These are phyloP conservation scores for Sebastes dallii DNA, from an alignment of 2,797 vertebrate genomes.

Conservation along the genomic window DNA sequence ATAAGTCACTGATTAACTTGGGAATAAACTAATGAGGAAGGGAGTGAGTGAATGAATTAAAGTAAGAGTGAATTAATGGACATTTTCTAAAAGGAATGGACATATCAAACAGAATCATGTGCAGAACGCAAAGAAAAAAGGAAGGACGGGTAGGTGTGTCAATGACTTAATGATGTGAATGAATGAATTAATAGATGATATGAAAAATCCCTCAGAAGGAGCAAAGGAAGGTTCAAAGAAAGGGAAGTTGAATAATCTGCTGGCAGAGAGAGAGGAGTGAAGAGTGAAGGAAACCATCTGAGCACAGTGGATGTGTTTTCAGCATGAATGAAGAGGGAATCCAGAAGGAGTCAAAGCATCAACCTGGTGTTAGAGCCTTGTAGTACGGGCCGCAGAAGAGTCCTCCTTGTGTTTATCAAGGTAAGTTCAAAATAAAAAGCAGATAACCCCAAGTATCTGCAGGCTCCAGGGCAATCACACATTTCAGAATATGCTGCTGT, in stretches of 20 bases:
- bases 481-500: conserved; percentile 78
- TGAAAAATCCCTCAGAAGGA: not conserved
- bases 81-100: not conserved
- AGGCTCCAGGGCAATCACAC: conserved; percentile 54
- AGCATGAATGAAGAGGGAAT: not conserved
- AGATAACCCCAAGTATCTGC: conserved; percentile 22
- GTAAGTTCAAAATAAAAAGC: conserved; percentile 52
- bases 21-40: not conserved
- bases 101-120: not conserved
- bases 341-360: not conserved
- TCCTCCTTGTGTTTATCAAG: conserved; percentile 34
- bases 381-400: not conserved
- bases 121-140: not conserved
- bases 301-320: not conserved
- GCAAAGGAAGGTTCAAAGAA: not conserved
- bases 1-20: not conserved
- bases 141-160: not conserved
- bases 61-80: not conserved
- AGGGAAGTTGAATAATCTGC: not conserved
- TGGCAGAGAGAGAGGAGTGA: not conserved
- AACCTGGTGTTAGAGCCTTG: not conserved
- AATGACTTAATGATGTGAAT: not conserved
- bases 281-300: not conserved
- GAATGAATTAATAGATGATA: not conserved
- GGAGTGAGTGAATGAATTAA: not conserved